Percentiles rank a stretch among this genome's conserved stretches.
phyloP scores from a whole-genome alignment of 2,888 invertebrate species.

The Drosophila dives region DNA sequence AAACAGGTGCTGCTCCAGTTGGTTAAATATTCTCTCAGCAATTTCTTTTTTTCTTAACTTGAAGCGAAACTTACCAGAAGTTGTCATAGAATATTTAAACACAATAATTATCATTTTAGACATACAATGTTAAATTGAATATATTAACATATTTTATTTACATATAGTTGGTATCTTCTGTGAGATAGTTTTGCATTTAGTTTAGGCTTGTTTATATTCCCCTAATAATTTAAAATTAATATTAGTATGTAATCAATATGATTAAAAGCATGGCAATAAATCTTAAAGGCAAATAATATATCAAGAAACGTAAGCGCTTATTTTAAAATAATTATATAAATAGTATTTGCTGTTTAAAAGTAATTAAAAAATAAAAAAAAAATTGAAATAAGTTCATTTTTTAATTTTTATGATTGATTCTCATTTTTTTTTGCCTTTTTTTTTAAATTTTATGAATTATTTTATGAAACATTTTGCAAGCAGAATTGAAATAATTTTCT shows the following conservation, averaged over 20 bases:
- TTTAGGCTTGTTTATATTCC: neutral
- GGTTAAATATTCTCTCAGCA: conserved; percentile 1
- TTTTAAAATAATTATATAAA: too few species aligned
- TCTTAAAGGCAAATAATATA: too few species aligned
- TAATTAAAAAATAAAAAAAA: neutral
- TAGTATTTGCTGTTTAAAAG: too few species aligned
- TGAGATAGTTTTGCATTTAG: neutral
- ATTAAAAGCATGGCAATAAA: too few species aligned
- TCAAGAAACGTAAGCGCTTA: too few species aligned
- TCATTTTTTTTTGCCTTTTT: neutral
- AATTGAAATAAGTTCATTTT: too few species aligned
- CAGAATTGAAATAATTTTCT: neutral
- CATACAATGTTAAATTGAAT: neutral
- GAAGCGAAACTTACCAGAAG: neutral
- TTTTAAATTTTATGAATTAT: too few species aligned
- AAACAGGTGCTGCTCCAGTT: conserved; percentile 37
- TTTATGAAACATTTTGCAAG: too few species aligned
- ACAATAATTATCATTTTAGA: neutral
- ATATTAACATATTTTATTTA: neutral
- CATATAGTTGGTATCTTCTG: neutral
- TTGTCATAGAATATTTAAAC: neutral
- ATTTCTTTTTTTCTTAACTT: neutral
- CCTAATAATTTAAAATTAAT: too few species aligned
- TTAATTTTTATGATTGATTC: too few species aligned
- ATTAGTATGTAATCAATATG: too few species aligned